Conservation (phyloP, 1,140 invertebrate species). For the Pseudobourletiella spinata region DNA sequence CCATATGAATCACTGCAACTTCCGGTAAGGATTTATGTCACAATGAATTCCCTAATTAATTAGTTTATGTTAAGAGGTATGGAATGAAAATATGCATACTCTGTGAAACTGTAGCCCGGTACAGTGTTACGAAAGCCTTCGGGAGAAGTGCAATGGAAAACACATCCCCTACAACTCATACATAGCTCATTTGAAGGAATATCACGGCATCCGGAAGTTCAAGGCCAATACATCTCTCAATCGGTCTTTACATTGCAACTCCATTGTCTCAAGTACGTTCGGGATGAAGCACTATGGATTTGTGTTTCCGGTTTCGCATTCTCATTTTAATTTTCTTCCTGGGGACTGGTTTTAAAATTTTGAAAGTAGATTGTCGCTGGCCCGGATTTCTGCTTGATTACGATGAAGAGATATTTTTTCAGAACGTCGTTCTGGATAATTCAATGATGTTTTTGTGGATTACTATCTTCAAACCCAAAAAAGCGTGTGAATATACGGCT, state of each 20-base stretch:
- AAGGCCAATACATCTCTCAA: background rate
- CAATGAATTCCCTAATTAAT: background rate
- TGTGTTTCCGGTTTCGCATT: too few relatives aligned
- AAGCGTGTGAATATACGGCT: background rate
- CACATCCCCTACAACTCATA: background rate
- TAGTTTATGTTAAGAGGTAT: too few relatives aligned
- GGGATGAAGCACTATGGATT: too few relatives aligned
- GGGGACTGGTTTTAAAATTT: background rate
- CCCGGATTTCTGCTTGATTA: background rate
- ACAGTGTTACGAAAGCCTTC: background rate
- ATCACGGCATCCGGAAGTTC: background rate
- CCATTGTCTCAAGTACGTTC: background rate
- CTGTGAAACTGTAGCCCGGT: too few relatives aligned
- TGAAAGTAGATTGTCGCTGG: background rate
- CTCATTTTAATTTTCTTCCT: too few relatives aligned
- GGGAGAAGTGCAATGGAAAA: background rate
- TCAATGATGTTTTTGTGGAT: background rate
- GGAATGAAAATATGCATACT: too few relatives aligned
- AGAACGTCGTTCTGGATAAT: background rate
- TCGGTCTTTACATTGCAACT: background rate
- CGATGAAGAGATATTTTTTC: background rate
- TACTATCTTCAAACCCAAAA: background rate
- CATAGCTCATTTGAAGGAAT: background rate
- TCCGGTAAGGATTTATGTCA: background rate
- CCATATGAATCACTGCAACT: background rate